A percentile compares a stretch with the other conserved stretches of the same genome.
phyloP scores from a whole-genome alignment of 2,888 invertebrate genomes.

The Clanis bilineata region DNA sequence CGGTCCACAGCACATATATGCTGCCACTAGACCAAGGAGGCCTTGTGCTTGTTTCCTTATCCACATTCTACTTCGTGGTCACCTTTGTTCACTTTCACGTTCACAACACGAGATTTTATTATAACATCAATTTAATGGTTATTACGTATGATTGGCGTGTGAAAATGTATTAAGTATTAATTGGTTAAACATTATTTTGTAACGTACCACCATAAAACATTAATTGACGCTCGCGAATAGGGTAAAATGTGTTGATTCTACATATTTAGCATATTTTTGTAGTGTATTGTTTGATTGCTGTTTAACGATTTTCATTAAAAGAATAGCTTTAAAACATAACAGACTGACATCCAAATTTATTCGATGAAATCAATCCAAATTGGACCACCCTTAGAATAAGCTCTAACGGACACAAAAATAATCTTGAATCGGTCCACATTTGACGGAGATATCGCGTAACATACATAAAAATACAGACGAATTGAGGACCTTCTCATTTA shows the following conservation, averaged over 20 bases:
- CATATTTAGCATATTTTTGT: background rate
- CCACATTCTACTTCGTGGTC: constrained; percentile 31
- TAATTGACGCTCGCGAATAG: constrained; percentile 34
- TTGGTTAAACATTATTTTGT: constrained; percentile 36
- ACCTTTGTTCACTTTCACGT: constrained; percentile 49
- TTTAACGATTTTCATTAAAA: background rate
- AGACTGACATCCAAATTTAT: too few relatives aligned
- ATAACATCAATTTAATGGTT: constrained; percentile 59
- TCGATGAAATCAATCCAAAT: too few relatives aligned
- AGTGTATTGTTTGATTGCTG: background rate
- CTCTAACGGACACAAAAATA: too few relatives aligned
- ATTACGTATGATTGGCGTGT: constrained; percentile 69
- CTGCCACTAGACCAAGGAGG: too few relatives aligned
- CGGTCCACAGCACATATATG: too few relatives aligned
- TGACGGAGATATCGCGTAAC: too few relatives aligned
- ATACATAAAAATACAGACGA: too few relatives aligned
- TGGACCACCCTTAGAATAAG: too few relatives aligned
- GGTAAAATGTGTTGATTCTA: constrained; percentile 19
- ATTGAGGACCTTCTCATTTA: too few relatives aligned
- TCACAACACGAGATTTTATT: constrained; percentile 53
- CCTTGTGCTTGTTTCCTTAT: background rate
- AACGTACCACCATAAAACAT: constrained; percentile 36
- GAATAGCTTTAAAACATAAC: background rate
- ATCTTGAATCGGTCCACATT: too few relatives aligned
- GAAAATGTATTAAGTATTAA: constrained; percentile 56